Base-by-base conservation (phyloP, 2,797 vertebrate genomes). In the Nyctalus aviator region DNA sequence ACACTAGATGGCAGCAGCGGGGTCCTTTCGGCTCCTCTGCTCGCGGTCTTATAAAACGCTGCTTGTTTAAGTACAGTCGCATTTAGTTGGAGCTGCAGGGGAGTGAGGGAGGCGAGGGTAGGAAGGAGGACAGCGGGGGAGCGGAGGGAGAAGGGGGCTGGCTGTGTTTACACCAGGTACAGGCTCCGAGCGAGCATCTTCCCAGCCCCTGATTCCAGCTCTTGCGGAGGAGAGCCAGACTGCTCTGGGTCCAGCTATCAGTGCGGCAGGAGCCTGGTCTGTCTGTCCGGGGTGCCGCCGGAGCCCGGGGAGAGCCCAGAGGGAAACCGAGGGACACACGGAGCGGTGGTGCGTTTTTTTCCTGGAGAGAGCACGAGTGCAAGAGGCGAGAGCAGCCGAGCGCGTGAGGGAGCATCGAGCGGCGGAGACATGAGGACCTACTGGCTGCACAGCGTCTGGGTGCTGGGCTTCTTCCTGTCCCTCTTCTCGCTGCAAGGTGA, bases 81-180 rank as follows among this genome's bases (percentile, higher is more conserved):
- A 98, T 98, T 98, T 98, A 98, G 98, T 98, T 98, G 98, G 98
- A 98, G 98, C 98, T 98, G 98, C 98, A 98, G 98, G 98, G 98
- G 98, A 97, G 97, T 98, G 96, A 97, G 96, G 93, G 94, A 96
- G 96, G 92, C 92, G 97, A 98, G 93, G 96, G 92, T 44, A 97
- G 97, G 97, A 91, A 97, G 97, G 97, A 97, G 96, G 75, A 72
- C 92, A 92, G 98, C 96, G 78, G 93, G 96, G 84, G 97, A 96
- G 97, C 97, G 69, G 95, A 64, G 96, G 82, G 97, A 97, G 90
- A 76, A 94, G 88, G 96, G 95, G 95, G 96, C 97, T 98, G 95
- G 94, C 97, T 93, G 98, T 97, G 97, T 97, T 97, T 96, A 97
- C 98, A 92, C 94, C 77, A 88, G 95, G 93, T 83, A 27, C 96